Evolutionary conservation across 2,888 invertebrate genomes (phyloP).

Genomic region (Hyposoter dolosus): DNA sequence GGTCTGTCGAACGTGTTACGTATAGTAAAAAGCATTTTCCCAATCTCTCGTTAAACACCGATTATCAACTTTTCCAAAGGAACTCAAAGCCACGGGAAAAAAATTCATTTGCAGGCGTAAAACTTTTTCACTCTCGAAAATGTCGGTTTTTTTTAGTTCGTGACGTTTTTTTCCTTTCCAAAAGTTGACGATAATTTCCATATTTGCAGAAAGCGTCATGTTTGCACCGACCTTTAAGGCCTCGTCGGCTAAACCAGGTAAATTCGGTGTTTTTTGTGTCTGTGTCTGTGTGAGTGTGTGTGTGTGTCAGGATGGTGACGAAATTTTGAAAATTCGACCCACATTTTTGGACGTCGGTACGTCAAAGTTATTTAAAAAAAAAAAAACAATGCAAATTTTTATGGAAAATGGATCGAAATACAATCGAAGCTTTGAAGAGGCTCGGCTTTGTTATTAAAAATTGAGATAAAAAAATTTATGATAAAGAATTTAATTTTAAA

Average conservation of each 20-base stretch:
- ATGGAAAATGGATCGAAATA: neutral
- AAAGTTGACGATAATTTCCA: conserved; percentile 50
- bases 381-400: neutral
- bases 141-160: neutral
- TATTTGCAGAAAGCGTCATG: conserved; percentile 88
- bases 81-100: neutral
- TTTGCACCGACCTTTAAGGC: conserved; percentile 94
- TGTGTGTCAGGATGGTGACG: conserved; percentile 30
- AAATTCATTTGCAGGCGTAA: neutral
- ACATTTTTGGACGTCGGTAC: conserved; percentile 10
- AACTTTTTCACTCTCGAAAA: neutral
- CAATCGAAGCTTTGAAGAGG: neutral
- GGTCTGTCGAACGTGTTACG: conserved; percentile 49
- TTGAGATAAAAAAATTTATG: too few species aligned
- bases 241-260: conserved; percentile 91
- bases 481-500: too few species aligned
- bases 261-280: conserved; percentile 73
- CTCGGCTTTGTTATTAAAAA: neutral
- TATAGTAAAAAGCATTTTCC: conserved; percentile 38
- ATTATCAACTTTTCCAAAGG: conserved; percentile 12
- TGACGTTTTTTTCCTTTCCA: neutral
- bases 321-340: conserved; percentile 49
- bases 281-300: conserved; percentile 27
- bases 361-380: conserved; percentile 13
- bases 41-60: conserved; percentile 1